phyloP scores from a whole-genome alignment of 1,140 invertebrate genomes.

The Drosophila equinoxialis region DNA sequence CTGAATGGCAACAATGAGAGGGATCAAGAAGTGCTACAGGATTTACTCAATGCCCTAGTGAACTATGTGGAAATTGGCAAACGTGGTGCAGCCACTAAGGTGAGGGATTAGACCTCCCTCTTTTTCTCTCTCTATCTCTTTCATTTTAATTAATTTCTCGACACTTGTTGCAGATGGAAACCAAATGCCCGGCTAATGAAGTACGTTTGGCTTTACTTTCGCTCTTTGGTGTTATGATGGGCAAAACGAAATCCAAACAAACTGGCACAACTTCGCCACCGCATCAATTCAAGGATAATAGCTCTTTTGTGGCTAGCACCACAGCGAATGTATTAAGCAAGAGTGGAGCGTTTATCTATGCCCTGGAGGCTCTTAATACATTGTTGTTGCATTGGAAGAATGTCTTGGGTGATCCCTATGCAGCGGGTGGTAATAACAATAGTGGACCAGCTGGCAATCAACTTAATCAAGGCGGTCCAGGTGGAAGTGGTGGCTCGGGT shows the following conservation, averaged over 20 bases:
- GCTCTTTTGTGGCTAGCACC: slow-evolving; percentile 88
- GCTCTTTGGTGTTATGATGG: slow-evolving; percentile 85
- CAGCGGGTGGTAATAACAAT: slow-evolving; percentile 45
- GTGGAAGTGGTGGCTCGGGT: slow-evolving; percentile 18
- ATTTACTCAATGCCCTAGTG: slow-evolving; percentile 89
- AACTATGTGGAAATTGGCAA: slow-evolving; percentile 90
- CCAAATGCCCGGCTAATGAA: slow-evolving; percentile 88
- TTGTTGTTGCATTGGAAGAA: slow-evolving; percentile 91
- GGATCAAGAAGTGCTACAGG: slow-evolving; percentile 90
- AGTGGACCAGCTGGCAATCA: slow-evolving; percentile 5
- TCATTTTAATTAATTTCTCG: too few species aligned
- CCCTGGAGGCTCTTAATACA: slow-evolving; percentile 90
- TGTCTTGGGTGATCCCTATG: slow-evolving; percentile 83
- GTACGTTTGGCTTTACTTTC: slow-evolving; percentile 95
- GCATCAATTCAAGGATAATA: slow-evolving; percentile 85
- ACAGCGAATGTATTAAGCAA: slow-evolving; percentile 91
- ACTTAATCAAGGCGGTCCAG: not conserved
- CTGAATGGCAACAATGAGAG: slow-evolving; percentile 92
- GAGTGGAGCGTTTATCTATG: slow-evolving; percentile 92
- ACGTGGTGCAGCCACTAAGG: slow-evolving; percentile 71
- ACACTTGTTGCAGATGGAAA: slow-evolving; percentile 61
- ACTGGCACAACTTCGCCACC: slow-evolving; percentile 83
- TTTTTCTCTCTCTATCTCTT: not conserved
- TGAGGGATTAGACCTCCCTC: slow-evolving; percentile 11
- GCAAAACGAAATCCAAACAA: slow-evolving; percentile 80